Evolutionary conservation across 2,113 vertebrate genomes (phyloP).

Genomic region (Elgaria multicarinata): DNA sequence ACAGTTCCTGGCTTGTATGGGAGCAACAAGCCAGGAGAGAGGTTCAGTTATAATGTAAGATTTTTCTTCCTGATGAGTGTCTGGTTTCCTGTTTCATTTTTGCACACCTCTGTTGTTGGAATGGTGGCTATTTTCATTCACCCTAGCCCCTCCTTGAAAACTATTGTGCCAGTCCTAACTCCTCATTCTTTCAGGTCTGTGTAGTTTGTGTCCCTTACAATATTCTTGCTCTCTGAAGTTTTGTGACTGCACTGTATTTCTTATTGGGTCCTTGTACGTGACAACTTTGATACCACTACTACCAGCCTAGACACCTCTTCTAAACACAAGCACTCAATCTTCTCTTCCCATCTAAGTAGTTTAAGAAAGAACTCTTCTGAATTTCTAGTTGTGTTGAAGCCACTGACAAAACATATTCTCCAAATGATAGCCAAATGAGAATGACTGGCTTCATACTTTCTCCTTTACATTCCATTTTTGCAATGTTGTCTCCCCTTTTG

Average conservation of each 20-base stretch:
- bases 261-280: background rate
- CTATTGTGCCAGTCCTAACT: background rate
- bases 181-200: background rate
- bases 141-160: background rate
- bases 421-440: background rate
- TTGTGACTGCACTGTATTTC: background rate
- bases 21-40: too few relatives aligned
- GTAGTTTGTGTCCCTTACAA: background rate
- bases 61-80: background rate
- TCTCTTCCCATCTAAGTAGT: background rate
- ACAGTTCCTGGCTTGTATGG: background rate
- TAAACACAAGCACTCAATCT: background rate
- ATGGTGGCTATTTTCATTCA: background rate
- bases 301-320: background rate
- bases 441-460: background rate
- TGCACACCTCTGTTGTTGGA: background rate
- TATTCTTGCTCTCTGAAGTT: background rate
- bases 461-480: background rate
- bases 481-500: background rate
- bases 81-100: background rate
- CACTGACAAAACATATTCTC: background rate
- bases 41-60: too few relatives aligned
- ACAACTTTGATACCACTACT: background rate
- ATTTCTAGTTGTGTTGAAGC: background rate
- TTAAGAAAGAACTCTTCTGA: background rate